Evolutionary conservation across 2,797 vertebrate genomes (phyloP).

Genomic region (Falco biarmicus): DNA sequence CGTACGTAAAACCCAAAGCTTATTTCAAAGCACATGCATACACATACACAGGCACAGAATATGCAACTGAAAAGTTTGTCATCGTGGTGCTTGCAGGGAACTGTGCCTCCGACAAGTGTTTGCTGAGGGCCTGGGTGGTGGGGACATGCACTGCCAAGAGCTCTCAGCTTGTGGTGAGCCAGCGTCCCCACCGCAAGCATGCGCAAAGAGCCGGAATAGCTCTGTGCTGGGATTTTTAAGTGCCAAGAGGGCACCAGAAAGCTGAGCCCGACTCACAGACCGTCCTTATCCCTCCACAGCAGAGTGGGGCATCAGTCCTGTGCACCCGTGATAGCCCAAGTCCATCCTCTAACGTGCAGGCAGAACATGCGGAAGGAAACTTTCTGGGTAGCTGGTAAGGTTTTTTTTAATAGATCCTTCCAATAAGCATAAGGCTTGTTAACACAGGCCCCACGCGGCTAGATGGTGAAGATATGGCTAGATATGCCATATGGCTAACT

Average conservation of each 20-base stretch:
- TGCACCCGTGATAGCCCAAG: too few species aligned
- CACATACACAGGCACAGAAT: not conserved
- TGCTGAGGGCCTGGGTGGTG: not conserved
- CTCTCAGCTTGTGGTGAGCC: not conserved
- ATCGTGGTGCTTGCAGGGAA: not conserved
- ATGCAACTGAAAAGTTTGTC: not conserved
- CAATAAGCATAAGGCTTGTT: not conserved
- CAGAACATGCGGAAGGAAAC: not conserved
- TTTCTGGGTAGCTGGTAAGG: not conserved
- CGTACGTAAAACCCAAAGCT: not conserved
- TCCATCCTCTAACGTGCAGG: not conserved
- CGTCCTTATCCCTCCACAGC: too few species aligned
- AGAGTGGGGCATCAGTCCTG: not conserved
- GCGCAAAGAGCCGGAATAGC: not conserved
- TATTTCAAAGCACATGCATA: not conserved
- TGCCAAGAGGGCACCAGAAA: not conserved
- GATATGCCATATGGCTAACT: too few species aligned
- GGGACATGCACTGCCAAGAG: not conserved
- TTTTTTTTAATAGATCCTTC: not conserved
- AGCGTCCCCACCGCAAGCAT: not conserved
- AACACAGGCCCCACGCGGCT: not conserved
- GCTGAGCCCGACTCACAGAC: not conserved
- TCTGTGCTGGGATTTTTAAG: not conserved
- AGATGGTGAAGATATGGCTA: too few species aligned
- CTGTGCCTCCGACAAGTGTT: accelerated